Conservation (phyloP, 2,113 vertebrate species). For the Peromyscus leucopus region DNA sequence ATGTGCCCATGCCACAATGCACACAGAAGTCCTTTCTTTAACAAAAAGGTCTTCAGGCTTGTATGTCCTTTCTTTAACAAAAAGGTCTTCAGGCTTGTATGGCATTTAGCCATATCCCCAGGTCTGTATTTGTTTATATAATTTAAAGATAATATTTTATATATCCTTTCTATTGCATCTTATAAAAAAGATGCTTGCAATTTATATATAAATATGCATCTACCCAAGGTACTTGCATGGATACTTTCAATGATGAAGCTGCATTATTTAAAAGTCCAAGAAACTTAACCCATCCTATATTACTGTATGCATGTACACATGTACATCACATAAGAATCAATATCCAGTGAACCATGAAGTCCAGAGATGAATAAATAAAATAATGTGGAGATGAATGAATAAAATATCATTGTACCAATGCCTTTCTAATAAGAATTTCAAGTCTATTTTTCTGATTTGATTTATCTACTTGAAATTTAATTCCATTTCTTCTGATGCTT, state of each 20-base stretch:
- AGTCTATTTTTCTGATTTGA: background rate
- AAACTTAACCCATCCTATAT: background rate
- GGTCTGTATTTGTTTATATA: background rate
- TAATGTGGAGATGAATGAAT: background rate
- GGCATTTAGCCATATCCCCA: background rate
- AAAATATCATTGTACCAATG: background rate
- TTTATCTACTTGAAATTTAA: background rate
- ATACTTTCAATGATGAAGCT: background rate
- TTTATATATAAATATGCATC: background rate
- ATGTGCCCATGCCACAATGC: background rate
- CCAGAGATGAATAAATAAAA: background rate
- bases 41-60: background rate
- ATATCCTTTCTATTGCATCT: background rate
- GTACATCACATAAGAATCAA: background rate
- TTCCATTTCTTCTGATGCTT: background rate
- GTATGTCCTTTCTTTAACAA: background rate
- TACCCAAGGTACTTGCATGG: background rate
- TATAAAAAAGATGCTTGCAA: background rate
- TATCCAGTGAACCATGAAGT: background rate
- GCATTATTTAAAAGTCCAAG: background rate
- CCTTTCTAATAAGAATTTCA: background rate
- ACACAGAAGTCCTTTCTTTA: background rate
- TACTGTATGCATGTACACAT: background rate
- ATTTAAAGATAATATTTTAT: background rate
- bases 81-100: background rate